Evolutionary conservation across 1,140 invertebrate species (phyloP), one percentile per base, ranked within the genome.

Genomic region (Calycopis cecrops): DNA sequence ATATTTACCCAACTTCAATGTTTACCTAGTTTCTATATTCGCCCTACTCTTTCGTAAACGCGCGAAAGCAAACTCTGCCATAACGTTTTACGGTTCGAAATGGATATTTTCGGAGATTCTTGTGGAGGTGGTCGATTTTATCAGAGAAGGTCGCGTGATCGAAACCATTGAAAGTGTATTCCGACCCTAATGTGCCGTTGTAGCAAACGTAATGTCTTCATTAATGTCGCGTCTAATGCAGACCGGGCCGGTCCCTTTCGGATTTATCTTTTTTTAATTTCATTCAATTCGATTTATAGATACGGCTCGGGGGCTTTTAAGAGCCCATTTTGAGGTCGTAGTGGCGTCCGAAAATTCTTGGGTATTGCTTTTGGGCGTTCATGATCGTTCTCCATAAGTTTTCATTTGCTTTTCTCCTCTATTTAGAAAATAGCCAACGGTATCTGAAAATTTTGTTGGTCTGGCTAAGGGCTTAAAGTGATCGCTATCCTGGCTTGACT

Each of bases 191-290:
- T 58, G 57, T 49, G 49, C 14, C 34, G 48, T 52, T 55, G 52
- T 47, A 55, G 57, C 47, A 58, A 62, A 28, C 21, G 57, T 59
- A 69, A 75, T 69, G 67, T 70, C 72, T 77, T 71, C 60, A 73
- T 75, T 75, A 65, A 14, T 28, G 33, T 53, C 49, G 17, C 49
- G 34, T 28, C 21, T 28, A 28, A 28, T 28, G 21, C 6, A 51
- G 34, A 7, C 12, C 40, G n/a, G 12, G 38, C 14, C 14, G 35
- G 33, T 50, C 34, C 33, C 33, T 18, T 50, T 28, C 21, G 11
- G 34, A 14, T 11, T 21, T 8, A 16, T 35, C 48, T n/a, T 50
- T 16, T 50, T 50, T 35, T 50, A 50, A 33, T 28, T 28, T 28
- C 21, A 28, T 28, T 28, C 21, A 28, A 2, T 28, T 6, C 21